Evolutionary conservation across 2,797 vertebrate genomes (phyloP).

Genomic region (Acridotheres tristis): DNA sequence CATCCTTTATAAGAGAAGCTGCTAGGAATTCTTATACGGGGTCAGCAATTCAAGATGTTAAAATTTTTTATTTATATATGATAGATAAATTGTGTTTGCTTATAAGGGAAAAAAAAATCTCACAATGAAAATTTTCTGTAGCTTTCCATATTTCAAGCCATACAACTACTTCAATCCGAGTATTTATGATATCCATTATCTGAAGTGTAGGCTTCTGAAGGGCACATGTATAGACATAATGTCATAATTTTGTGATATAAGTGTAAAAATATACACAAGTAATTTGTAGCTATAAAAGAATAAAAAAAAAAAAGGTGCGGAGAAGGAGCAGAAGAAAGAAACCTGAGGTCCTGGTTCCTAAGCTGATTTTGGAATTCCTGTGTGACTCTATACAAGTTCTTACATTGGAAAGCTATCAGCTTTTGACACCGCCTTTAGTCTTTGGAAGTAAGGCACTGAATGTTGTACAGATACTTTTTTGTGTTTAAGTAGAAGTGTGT

Average conservation of each 20-base stretch:
- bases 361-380: not conserved
- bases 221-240: not conserved
- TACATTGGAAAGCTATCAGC: not conserved
- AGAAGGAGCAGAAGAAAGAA: not conserved
- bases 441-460: not conserved
- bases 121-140: not conserved
- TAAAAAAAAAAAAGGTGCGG: fast-evolving
- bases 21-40: conserved; percentile 20
- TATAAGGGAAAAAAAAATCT: not conserved
- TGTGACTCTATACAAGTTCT: not conserved
- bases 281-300: not conserved
- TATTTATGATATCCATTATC: not conserved
- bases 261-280: not conserved
- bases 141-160: not conserved
- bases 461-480: not conserved
- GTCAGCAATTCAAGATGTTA: conserved; percentile 30
- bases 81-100: not conserved
- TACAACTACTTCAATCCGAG: not conserved
- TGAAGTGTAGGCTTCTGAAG: not conserved
- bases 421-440: not conserved
- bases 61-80: not conserved
- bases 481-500: not conserved
- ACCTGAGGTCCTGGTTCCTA: not conserved
- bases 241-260: not conserved
- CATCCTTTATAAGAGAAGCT: conserved; percentile 23